Conservation (phyloP, 2,797 vertebrate genomes). For the Cyclura pinguis region DNA sequence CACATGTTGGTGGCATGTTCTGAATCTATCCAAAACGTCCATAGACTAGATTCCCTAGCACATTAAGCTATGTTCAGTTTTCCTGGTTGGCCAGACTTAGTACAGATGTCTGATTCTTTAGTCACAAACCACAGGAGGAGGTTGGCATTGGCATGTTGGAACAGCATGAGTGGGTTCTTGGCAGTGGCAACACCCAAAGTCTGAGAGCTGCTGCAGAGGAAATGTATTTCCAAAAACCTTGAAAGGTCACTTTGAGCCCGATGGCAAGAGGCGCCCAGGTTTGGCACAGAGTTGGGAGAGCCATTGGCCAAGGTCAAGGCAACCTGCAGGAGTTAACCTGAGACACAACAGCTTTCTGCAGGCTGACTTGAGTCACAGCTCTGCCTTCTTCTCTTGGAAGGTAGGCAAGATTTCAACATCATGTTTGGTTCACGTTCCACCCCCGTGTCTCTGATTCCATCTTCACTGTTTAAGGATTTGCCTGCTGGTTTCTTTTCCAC, state of each 20-base stretch:
- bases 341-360: background rate
- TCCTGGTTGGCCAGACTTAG: background rate
- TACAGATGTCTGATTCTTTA: background rate
- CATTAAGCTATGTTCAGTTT: background rate
- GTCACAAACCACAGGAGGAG: too few species aligned
- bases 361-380: background rate
- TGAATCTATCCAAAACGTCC: background rate
- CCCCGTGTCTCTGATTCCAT: background rate
- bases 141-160: background rate
- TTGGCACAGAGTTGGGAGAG: background rate
- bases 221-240: background rate
- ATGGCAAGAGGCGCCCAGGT: background rate
- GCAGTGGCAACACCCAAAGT: background rate
- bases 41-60: background rate
- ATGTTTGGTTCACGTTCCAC: background rate
- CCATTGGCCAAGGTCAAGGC: background rate
- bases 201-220: background rate
- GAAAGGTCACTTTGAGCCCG: background rate
- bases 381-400: background rate
- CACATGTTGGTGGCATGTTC: background rate
- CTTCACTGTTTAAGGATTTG: constrained; percentile 28
- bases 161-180: background rate
- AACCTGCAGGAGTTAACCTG: background rate
- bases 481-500: background rate
- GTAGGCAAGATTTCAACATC: rapidly evolving